Evolutionary conservation across 2,888 invertebrate genomes (phyloP).

Genomic region (Dicranocentrus wangi): DNA sequence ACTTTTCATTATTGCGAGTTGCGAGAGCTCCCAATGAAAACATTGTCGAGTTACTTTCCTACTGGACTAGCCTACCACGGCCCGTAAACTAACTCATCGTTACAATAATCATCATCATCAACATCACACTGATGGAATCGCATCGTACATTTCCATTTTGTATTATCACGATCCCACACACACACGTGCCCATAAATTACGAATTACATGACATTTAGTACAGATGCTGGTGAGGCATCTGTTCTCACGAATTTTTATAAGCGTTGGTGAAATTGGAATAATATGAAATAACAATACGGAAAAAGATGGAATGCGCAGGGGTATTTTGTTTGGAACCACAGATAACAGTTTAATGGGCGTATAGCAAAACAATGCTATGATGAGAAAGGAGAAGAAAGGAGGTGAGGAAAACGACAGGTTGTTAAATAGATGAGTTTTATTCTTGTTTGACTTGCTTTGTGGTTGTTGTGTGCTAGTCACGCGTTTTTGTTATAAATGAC

Average conservation of each 20-base stretch:
- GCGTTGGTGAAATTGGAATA: too few species aligned
- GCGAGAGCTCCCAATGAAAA: too few species aligned
- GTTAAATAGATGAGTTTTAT: slow-evolving; percentile 39
- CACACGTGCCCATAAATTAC: slow-evolving; percentile 53
- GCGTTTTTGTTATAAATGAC: slow-evolving; percentile 38
- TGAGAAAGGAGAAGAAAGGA: slow-evolving; percentile 9
- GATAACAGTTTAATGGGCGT: too few species aligned
- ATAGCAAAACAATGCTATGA: too few species aligned
- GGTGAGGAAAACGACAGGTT: background rate
- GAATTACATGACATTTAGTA: slow-evolving; percentile 52
- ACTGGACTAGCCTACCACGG: background rate
- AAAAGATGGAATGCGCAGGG: slow-evolving; percentile 10
- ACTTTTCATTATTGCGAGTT: too few species aligned
- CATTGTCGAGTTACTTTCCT: background rate
- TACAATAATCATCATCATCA: slow-evolving; percentile 7
- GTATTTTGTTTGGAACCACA: too few species aligned
- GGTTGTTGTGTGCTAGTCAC: slow-evolving; percentile 15
- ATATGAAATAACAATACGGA: background rate
- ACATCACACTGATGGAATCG: slow-evolving; percentile 23
- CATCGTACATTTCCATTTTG: slow-evolving; percentile 24
- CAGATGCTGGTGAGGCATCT: slow-evolving; percentile 44
- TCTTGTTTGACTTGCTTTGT: slow-evolving; percentile 11
- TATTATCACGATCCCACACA: slow-evolving; percentile 21
- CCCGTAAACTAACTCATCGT: slow-evolving; percentile 2
- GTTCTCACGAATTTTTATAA: slow-evolving; percentile 26